phyloP scores from a whole-genome alignment of 2,888 invertebrate species.

The Scaptomyza polygonia region DNA sequence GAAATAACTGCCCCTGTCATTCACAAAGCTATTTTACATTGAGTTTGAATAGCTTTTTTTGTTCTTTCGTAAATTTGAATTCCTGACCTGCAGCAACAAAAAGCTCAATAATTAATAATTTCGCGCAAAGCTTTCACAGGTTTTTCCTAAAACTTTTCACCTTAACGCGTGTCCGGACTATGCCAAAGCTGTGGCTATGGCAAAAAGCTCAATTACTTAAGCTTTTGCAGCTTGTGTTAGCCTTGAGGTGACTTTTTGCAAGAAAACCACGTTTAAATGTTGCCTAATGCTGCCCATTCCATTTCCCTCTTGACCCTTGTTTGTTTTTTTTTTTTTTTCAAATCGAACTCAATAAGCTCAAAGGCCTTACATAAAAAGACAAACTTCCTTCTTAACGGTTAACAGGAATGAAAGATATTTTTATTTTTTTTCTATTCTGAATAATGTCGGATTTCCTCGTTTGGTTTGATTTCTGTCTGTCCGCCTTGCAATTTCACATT shows the following conservation, averaged over 20 bases:
- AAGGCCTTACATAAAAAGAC: too few relatives aligned
- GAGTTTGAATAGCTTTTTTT: conserved; percentile 1
- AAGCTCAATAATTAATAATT: conserved; percentile 1
- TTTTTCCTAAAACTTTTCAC: not conserved
- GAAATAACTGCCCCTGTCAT: too few relatives aligned
- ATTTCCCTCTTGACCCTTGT: too few relatives aligned
- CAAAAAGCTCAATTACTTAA: conserved; percentile 9
- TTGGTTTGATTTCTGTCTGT: not conserved
- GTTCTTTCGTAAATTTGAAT: not conserved
- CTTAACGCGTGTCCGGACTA: not conserved
- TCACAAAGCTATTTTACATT: too few relatives aligned
- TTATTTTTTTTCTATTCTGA: too few relatives aligned
- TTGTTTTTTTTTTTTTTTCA: too few relatives aligned
- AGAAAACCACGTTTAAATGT: not conserved
- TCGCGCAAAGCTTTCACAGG: conserved; percentile 8
- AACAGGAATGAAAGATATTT: too few relatives aligned
- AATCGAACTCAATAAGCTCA: too few relatives aligned
- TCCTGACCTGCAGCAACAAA: conserved; percentile 23
- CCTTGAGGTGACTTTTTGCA: not conserved
- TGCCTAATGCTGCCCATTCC: too few relatives aligned
- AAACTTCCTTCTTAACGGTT: too few relatives aligned
- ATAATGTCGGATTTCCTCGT: not conserved
- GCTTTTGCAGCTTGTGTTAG: not conserved
- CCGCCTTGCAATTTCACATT: too few relatives aligned
- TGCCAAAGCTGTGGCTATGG: conserved; percentile 1